Evolutionary conservation across 2,888 invertebrate species (phyloP).

Genomic region (Sceliomorpha sp.): DNA sequence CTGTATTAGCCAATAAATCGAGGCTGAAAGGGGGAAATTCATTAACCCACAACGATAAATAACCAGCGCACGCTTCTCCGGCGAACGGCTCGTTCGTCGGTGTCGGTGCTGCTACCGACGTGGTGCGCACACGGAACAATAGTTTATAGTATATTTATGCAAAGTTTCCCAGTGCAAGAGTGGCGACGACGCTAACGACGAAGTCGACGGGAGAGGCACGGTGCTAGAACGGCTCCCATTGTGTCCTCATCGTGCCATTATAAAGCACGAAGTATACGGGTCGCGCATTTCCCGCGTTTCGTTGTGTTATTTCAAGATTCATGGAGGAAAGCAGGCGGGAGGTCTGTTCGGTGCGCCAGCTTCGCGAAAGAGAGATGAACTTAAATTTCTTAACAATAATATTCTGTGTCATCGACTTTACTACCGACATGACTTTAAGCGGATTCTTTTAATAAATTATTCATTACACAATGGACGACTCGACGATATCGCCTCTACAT

Average conservation of each 20-base stretch:
- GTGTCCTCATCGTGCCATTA: conserved; percentile 69
- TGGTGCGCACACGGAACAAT: conserved; percentile 66
- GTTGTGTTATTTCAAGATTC: conserved; percentile 26
- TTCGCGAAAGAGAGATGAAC: neutral
- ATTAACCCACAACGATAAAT: conserved; percentile 77
- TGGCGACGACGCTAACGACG: conserved; percentile 45
- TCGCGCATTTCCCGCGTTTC: conserved; percentile 22
- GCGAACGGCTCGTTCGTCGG: conserved; percentile 56
- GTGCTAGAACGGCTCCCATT: conserved; percentile 65
- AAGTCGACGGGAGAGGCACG: conserved; percentile 49
- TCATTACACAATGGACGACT: too few relatives aligned
- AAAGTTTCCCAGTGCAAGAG: conserved; percentile 71
- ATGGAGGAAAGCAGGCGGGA: conserved; percentile 1
- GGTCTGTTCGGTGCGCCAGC: too few relatives aligned
- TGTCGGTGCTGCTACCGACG: conserved; percentile 16
- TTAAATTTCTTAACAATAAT: conserved; percentile 3
- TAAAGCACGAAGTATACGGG: conserved; percentile 61
- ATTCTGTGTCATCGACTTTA: conserved; percentile 5
- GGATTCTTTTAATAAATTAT: too few relatives aligned
- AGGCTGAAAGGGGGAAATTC: conserved; percentile 70
- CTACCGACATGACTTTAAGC: too few relatives aligned
- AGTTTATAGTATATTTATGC: conserved; percentile 78
- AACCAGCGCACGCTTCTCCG: conserved; percentile 59
- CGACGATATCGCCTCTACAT: too few relatives aligned
- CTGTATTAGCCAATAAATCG: conserved; percentile 72